Base-by-base conservation (phyloP, 2,797 vertebrate species). In the Eurystomus glaucurus region DNA sequence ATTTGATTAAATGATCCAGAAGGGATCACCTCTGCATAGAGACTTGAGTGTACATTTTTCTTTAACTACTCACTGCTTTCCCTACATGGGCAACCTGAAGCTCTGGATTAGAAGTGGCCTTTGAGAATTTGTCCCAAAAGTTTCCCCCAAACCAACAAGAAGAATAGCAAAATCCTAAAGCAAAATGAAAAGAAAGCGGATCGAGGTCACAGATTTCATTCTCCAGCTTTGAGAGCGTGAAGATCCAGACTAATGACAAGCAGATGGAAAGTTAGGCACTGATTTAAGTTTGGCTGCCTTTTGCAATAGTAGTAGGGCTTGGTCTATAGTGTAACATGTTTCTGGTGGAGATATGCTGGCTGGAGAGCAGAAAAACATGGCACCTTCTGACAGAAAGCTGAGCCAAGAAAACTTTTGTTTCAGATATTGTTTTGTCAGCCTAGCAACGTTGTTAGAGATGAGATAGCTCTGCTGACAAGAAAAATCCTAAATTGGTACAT, bases 221-320 rank as follows among this genome's bases (percentile, higher is more conserved):
- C 55, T 85, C 28, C 21, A 39, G 52, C 87, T 83, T 37, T 74
- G 55, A 77, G 33, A 65, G 5, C 7, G 2, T 77, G 75, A 89
- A 92, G 74, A 91, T 91, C 33, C 81, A 83, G 78, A 15, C 60
- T 96, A 95, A 97, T 28, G 41, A 85, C 68, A 83, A 97, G 68
- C 97, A 97, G 93, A 96, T 96, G 95, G 89, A 29, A 83, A 71
- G 45, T 92, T 61, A 80, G 93, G 93, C 94, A 83, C 60, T 39
- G 52, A 71, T 76, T 48, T 88, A 64, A 70, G 57, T 33, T 43
- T 96, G 93, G 93, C 93, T 95, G 84, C 75, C 31, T 91, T 78
- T 66, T 92, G 52, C 84, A 85, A 85, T 9, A 90, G 89, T 84
- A 78, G 71, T 45, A 87, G 60, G 65, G 78, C 26, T 94, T 57